phyloP scores from a whole-genome alignment of 2,797 vertebrate species.

The Phylloscopus collybita region DNA sequence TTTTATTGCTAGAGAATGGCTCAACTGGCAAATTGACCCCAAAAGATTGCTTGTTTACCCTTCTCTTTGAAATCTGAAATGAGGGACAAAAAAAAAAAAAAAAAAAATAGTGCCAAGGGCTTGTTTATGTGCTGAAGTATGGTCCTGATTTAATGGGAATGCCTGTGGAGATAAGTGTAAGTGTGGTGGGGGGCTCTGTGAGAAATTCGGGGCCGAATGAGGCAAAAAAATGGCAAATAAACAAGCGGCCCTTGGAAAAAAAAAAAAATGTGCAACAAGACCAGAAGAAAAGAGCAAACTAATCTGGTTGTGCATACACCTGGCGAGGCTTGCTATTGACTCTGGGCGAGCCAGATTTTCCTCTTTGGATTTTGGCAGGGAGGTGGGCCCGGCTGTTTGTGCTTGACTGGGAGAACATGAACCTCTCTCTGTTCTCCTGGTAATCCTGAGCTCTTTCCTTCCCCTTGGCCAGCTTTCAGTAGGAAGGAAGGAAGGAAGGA shows the following conservation, averaged over 20 bases:
- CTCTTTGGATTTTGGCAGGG: background rate
- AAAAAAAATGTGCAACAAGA: background rate
- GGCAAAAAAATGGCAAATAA: background rate
- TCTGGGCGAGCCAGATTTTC: background rate
- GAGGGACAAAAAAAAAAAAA: background rate
- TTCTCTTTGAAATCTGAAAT: constrained; percentile 17
- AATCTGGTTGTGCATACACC: background rate
- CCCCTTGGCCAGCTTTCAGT: background rate
- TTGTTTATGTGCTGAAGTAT: background rate
- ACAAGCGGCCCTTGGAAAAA: background rate
- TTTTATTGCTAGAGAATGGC: constrained; percentile 2
- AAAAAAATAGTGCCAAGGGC: background rate
- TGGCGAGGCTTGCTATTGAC: constrained; percentile 18
- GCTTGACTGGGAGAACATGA: background rate
- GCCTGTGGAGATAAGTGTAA: background rate
- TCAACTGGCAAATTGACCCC: background rate
- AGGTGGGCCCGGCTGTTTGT: background rate
- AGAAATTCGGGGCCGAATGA: background rate
- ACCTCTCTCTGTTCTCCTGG: background rate
- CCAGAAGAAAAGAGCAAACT: constrained; percentile 18
- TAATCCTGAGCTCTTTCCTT: background rate
- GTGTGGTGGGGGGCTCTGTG: background rate
- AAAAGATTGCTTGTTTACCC: background rate
- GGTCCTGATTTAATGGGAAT: background rate
- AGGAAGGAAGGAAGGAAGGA: background rate